Conservation (phyloP, 2,113 vertebrate genomes). For the Crotalus viridis region DNA sequence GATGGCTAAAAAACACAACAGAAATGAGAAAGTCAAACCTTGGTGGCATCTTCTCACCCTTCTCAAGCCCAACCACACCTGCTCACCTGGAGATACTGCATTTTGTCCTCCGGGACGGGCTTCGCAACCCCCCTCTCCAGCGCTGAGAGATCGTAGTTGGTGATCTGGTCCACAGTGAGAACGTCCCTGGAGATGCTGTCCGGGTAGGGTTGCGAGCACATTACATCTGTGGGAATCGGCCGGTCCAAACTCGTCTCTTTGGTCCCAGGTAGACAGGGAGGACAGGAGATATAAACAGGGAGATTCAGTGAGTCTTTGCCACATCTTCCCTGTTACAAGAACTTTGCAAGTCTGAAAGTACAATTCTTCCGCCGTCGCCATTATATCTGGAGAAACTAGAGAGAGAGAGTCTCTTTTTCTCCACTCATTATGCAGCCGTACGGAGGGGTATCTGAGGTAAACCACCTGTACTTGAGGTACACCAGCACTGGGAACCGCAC, state of each 20-base stretch:
- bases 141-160: conserved; percentile 85
- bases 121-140: conserved; percentile 83
- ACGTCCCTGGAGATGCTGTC: conserved; percentile 81
- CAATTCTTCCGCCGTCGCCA: background rate
- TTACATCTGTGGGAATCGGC: conserved; percentile 79
- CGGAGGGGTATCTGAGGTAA: too few species aligned
- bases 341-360: background rate
- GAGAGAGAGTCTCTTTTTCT: background rate
- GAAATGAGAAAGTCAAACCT: background rate
- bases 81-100: conserved; percentile 92
- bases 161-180: conserved; percentile 82
- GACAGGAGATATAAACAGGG: background rate
- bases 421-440: background rate
- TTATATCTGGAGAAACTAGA: background rate
- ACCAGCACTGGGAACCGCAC: rapidly evolving
- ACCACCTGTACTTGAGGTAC: background rate
- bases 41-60: background rate
- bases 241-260: conserved; percentile 88
- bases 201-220: conserved; percentile 83
- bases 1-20: too few species aligned
- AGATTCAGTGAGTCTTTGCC: background rate
- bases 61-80: background rate
- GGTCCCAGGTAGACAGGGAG: background rate
- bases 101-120: conserved; percentile 85
- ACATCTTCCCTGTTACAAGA: background rate